Percentiles rank a stretch among this genome's conserved stretches.
phyloP scores from a whole-genome alignment of 2,888 invertebrate species.

The Amphiduros pacificus region DNA sequence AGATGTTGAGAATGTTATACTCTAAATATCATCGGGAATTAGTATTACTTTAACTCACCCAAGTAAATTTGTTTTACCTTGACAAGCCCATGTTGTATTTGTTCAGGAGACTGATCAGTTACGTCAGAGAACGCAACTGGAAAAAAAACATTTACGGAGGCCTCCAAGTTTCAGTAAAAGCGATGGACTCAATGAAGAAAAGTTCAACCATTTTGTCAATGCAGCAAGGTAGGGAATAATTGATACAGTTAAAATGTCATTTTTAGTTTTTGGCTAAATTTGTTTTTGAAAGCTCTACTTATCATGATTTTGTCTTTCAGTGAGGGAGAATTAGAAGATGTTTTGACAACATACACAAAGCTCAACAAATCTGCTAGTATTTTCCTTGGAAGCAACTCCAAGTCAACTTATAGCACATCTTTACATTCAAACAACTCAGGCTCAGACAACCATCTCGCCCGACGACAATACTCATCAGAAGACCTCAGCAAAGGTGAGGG shows the following conservation, averaged over 20 bases:
- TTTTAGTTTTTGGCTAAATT: neutral
- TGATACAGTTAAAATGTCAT: neutral
- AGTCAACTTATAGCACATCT: slow-evolving; percentile 4
- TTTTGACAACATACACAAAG: slow-evolving; percentile 59
- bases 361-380: slow-evolving; percentile 59
- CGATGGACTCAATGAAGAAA: slow-evolving; percentile 43
- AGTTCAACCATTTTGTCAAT: slow-evolving; percentile 52
- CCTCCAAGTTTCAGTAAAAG: slow-evolving; percentile 27
- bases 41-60: no score
- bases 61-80: no score
- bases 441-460: neutral
- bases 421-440: no score
- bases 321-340: slow-evolving; percentile 58
- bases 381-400: slow-evolving; percentile 50
- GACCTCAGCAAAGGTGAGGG: no score
- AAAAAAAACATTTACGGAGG: slow-evolving; percentile 29
- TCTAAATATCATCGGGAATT: no score
- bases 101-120: slow-evolving; percentile 54
- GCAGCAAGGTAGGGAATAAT: slow-evolving; percentile 26
- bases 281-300: slow-evolving; percentile 6
- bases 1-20: no score
- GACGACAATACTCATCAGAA: no score
- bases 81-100: no score
- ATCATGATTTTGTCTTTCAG: no score
- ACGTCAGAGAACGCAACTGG: slow-evolving; percentile 35